Base-by-base conservation (phyloP, 92 coral and sea anemone genomes). In the Ricordea florida region DNA sequence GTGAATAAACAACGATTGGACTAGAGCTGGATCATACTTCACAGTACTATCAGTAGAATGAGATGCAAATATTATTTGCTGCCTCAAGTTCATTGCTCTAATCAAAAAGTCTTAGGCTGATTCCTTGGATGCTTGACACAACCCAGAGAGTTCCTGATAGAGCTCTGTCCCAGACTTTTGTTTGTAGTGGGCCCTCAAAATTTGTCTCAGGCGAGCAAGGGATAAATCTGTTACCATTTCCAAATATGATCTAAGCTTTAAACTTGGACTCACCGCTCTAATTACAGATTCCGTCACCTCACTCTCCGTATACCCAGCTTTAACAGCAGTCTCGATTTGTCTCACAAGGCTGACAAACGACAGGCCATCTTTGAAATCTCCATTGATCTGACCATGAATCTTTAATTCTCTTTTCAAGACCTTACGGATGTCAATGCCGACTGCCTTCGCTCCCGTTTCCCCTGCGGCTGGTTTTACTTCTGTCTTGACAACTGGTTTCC, bases 221-320 rank as follows among this genome's bases (percentile, higher is more conserved):
- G 85, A 62, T 33, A 79, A 47, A 36, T 66, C 81, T n/a, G 47
- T 33, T 42, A 57, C 45, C 79, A 51, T 79, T 53, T 85, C 81
- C 25, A 72, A 35, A 8, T 79, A 79, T 11, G 86, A 72, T 40
- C n/a, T n/a, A n/a, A n/a, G n/a, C n/a, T n/a, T n/a, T n/a, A n/a
- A n/a, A n/a, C n/a, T n/a, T n/a, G n/a, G 78, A 34, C 66, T 48
- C 33, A 79, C 68, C 4, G 74, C 51, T 34, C 86, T 57, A 21
- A 72, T 85, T 34, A 85, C 90, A 15, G 82, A 81, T 34, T 85
- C 86, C 27, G 72, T 52, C 0, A 79, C 62, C 26, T 85, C 82
- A 6, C 46, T 35, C 58, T 79, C 86, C 0, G 49, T 71, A 35
- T 79, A 63, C 7, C 68, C n/a, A n/a, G n/a, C n/a, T n/a, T n/a